Conservation (phyloP, 35 echinoderm and acorn worm species). For the Hemicentrotus pulcherrimus region DNA sequence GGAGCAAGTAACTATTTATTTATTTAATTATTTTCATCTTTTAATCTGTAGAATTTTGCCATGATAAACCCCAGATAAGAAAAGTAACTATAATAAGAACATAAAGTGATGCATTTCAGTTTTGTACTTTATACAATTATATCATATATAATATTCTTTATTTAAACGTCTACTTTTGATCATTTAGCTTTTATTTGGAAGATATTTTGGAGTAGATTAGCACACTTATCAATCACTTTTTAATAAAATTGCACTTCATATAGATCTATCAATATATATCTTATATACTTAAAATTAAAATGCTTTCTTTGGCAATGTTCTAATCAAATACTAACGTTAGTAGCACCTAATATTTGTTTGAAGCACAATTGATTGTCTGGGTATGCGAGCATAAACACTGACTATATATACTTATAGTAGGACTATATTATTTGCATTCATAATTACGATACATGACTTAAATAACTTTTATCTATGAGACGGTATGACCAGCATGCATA, state of each 20-base stretch:
- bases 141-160: no score
- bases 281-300: neutral
- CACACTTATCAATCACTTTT: neutral
- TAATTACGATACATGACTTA: no score
- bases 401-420: neutral
- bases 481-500: no score
- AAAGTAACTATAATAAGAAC: no score
- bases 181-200: neutral
- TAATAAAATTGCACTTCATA: neutral
- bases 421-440: neutral
- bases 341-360: neutral
- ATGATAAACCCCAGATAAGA: no score
- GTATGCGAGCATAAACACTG: neutral
- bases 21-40: no score
- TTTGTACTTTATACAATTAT: no score
- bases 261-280: neutral
- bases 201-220: neutral
- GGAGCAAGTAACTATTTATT: no score
- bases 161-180: neutral
- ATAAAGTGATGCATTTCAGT: no score
- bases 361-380: neutral
- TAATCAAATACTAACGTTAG: neutral
- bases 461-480: no score
- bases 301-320: neutral
- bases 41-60: no score